A percentile compares a stretch with the other conserved stretches of the same genome.
These are phyloP conservation scores for Phortica okadai DNA, from an alignment of 2,888 invertebrate species.

Conservation along the genomic window DNA sequence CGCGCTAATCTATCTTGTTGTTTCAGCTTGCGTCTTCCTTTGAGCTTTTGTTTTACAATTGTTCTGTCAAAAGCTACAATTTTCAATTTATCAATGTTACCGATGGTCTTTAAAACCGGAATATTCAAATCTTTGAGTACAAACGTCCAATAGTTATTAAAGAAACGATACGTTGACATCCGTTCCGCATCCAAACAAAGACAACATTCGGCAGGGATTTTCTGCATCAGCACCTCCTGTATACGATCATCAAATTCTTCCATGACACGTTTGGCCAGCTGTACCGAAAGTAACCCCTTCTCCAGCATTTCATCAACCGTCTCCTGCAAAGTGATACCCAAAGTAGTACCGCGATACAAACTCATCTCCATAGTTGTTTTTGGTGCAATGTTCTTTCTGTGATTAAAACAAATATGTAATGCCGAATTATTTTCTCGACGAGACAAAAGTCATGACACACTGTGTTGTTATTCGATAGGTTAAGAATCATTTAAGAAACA, in stretches of 20 bases:
- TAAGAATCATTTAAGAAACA: background rate
- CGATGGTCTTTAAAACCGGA: background rate
- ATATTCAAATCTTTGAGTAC: background rate
- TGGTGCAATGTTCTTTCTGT: background rate
- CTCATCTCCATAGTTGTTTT: background rate
- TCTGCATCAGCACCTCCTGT: background rate
- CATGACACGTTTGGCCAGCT: background rate
- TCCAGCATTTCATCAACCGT: slow-evolving; percentile 5
- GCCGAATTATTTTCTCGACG: background rate
- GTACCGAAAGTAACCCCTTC: background rate
- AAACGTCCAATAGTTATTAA: background rate
- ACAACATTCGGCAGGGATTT: background rate
- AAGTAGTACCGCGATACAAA: background rate
- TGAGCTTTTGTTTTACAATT: background rate
- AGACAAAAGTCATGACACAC: background rate
- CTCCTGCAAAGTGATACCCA: background rate
- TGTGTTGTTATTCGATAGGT: background rate
- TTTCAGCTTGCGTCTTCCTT: background rate
- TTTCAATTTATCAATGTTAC: background rate
- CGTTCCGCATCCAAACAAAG: background rate
- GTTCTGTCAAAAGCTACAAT: background rate
- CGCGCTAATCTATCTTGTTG: background rate
- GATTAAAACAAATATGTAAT: background rate
- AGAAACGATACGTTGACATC: background rate
- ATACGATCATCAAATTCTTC: background rate